Conservation (phyloP, 2,113 vertebrate genomes). For the Nothoprocta perdicaria region DNA sequence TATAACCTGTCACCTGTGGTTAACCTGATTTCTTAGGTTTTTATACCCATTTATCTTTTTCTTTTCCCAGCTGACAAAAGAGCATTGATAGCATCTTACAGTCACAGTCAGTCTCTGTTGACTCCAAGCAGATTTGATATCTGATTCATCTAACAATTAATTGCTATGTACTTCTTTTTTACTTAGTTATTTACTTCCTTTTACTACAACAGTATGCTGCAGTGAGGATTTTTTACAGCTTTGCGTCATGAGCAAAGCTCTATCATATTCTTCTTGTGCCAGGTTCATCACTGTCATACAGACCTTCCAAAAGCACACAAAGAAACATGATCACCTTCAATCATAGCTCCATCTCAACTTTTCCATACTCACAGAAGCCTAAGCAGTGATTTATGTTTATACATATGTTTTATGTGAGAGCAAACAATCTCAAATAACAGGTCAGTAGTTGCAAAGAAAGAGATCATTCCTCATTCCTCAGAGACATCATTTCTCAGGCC, state of each 20-base stretch:
- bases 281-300: neutral
- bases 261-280: neutral
- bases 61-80: neutral
- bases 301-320: neutral
- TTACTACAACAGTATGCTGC: neutral
- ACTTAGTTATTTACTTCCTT: neutral
- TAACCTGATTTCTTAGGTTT: neutral
- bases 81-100: neutral
- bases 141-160: neutral
- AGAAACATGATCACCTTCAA: neutral
- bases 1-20: neutral
- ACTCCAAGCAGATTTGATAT: neutral
- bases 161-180: neutral
- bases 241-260: neutral
- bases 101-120: neutral
- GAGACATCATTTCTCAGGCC: neutral
- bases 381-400: neutral
- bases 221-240: neutral
- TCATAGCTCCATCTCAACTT: rapidly evolving
- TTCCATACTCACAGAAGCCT: neutral
- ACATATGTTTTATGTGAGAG: neutral
- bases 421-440: neutral
- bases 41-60: neutral
- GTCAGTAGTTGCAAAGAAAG: neutral
- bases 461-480: neutral